Evolutionary conservation across 2,888 invertebrate species (phyloP).

Genomic region (Tetrapedia diversipes): DNA sequence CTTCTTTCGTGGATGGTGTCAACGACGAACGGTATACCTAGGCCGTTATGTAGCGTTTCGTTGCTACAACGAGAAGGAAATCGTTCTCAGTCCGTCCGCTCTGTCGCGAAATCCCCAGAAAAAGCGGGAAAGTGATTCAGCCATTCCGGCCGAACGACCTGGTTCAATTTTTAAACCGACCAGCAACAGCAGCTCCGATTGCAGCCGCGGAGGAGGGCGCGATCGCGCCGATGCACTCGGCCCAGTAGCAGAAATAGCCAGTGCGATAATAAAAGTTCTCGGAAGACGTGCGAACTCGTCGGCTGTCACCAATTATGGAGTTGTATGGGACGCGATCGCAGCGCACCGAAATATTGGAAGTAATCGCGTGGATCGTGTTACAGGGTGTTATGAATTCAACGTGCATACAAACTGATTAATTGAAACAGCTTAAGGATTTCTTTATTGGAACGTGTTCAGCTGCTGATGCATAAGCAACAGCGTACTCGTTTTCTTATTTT

Average conservation of each 20-base stretch:
- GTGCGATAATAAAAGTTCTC: slow-evolving; percentile 52
- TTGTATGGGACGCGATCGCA: slow-evolving; percentile 20
- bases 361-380: slow-evolving; percentile 56
- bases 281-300: slow-evolving; percentile 48
- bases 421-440: no score
- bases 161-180: slow-evolving; percentile 65
- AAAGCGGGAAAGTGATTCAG: slow-evolving; percentile 43
- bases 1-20: no score
- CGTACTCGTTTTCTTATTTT: no score
- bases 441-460: no score
- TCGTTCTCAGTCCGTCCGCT: no score
- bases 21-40: no score
- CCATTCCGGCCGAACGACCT: slow-evolving; percentile 42
- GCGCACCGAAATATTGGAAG: slow-evolving; percentile 49
- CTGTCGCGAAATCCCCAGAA: slow-evolving; percentile 36
- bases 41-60: no score
- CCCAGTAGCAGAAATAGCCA: slow-evolving; percentile 55
- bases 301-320: slow-evolving; percentile 58
- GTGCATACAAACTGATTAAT: no score
- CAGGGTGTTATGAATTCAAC: slow-evolving; percentile 24
- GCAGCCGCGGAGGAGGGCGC: slow-evolving; percentile 1
- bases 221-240: slow-evolving; percentile 34
- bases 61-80: no score
- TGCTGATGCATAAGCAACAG: no score
- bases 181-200: slow-evolving; percentile 2